Evolutionary conservation across 2,113 vertebrate genomes (phyloP).

Genomic region (Gavialis gangeticus): DNA sequence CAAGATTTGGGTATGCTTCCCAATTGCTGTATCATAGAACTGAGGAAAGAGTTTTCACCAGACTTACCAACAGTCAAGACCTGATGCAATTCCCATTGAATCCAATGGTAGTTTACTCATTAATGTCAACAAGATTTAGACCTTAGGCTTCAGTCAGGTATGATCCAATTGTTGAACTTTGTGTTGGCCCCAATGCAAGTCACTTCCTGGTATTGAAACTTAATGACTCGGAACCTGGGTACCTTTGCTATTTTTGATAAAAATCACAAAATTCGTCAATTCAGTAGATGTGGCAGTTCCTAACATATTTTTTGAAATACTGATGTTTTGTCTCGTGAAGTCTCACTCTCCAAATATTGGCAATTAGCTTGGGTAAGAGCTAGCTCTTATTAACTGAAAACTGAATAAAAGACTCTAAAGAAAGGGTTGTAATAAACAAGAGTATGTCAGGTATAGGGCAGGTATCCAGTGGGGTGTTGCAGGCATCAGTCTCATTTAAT

Average conservation of each 20-base stretch:
- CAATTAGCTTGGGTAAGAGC: not conserved
- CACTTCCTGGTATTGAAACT: constrained; percentile 14
- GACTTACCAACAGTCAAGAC: not conserved
- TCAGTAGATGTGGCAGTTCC: not conserved
- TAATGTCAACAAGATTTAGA: not conserved
- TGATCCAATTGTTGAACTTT: not conserved
- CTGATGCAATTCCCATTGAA: not conserved
- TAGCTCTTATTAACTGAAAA: not conserved
- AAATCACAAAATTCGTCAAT: not conserved
- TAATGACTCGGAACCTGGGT: not conserved
- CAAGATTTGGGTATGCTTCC: not conserved
- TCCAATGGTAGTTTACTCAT: not conserved
- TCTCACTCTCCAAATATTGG: not conserved
- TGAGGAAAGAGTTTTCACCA: not conserved
- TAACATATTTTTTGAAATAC: not conserved
- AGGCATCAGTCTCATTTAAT: not conserved
- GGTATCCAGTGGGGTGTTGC: not conserved
- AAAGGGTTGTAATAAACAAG: not conserved
- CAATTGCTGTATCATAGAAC: not conserved
- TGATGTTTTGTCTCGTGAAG: not conserved
- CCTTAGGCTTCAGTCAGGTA: not conserved
- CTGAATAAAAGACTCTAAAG: not conserved
- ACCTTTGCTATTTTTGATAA: not conserved
- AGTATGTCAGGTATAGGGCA: not conserved
- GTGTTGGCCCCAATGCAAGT: not conserved